Conservation (phyloP, 2,113 vertebrate genomes). For the Willisornis vidua region DNA sequence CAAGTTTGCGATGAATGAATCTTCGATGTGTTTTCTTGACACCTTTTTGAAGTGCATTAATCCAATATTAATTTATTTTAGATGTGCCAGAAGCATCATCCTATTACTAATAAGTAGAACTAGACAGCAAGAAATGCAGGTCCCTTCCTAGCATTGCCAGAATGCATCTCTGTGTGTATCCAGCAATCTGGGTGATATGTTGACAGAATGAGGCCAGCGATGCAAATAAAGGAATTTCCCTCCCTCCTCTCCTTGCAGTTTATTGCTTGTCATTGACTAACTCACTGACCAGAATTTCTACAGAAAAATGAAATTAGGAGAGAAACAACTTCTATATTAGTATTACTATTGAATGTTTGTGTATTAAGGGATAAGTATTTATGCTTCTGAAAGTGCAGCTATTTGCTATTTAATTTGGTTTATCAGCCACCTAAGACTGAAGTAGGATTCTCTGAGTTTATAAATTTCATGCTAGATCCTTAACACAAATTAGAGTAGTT, state of each 20-base stretch:
- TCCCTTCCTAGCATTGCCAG: conserved; percentile 55
- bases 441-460: background rate
- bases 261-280: conserved; percentile 45
- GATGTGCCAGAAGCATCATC: conserved; percentile 61
- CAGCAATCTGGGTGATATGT: conserved; percentile 76
- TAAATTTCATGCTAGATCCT: background rate
- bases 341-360: background rate
- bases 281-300: background rate
- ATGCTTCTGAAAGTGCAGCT: background rate
- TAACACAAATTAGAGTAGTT: background rate
- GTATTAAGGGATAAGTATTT: background rate
- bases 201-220: conserved; percentile 90
- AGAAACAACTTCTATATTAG: background rate
- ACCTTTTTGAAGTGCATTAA: conserved; percentile 46
- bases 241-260: background rate
- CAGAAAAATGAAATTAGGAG: conserved; percentile 11
- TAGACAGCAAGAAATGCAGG: conserved; percentile 67
- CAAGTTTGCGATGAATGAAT: conserved; percentile 18
- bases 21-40: background rate
- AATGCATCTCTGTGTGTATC: conserved; percentile 69
- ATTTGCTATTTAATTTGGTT: background rate
- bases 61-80: conserved; percentile 65
- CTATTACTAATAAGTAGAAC: conserved; percentile 58
- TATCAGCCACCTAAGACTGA: background rate
- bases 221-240: conserved; percentile 60